Evolutionary conservation across 2,888 invertebrate genomes (phyloP).

Genomic region (Catocala fraxini): DNA sequence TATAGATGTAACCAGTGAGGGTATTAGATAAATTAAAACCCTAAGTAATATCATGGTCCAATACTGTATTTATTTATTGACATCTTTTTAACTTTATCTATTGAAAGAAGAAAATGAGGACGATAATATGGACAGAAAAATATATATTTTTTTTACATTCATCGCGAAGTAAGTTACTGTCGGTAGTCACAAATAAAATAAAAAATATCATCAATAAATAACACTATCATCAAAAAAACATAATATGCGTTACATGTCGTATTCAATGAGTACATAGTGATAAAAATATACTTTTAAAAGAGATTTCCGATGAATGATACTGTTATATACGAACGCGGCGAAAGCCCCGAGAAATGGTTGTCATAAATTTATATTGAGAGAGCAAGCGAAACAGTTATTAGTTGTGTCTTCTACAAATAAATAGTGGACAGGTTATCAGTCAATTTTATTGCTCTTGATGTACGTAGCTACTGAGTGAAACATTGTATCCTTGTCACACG

Average conservation of each 20-base stretch:
- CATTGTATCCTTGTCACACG: slow-evolving; percentile 32
- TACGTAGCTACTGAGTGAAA: slow-evolving; percentile 35
- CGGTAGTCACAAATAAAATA: too few relatives aligned
- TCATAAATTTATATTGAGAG: slow-evolving; percentile 50
- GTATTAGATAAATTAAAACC: too few relatives aligned
- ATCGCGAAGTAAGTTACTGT: too few relatives aligned
- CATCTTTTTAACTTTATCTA: too few relatives aligned
- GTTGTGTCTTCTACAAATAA: slow-evolving; percentile 32
- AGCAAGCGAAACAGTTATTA: slow-evolving; percentile 33
- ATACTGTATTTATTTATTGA: too few relatives aligned
- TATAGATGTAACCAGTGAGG: too few relatives aligned
- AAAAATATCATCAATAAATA: too few relatives aligned
- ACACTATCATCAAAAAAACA: too few relatives aligned
- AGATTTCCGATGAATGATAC: slow-evolving; percentile 10
- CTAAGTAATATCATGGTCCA: too few relatives aligned
- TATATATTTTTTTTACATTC: too few relatives aligned
- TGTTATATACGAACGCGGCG: slow-evolving; percentile 25
- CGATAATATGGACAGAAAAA: too few relatives aligned
- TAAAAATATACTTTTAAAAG: slow-evolving; percentile 8
- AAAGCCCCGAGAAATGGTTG: slow-evolving; percentile 29
- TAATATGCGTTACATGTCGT: not conserved
- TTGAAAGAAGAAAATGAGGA: too few relatives aligned
- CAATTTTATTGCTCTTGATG: slow-evolving; percentile 41
- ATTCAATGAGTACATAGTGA: slow-evolving; percentile 7
- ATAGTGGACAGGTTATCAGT: slow-evolving; percentile 37